These are phyloP conservation scores for Clarias fuscus DNA, from an alignment of 2,797 vertebrate species.

Conservation along the genomic window DNA sequence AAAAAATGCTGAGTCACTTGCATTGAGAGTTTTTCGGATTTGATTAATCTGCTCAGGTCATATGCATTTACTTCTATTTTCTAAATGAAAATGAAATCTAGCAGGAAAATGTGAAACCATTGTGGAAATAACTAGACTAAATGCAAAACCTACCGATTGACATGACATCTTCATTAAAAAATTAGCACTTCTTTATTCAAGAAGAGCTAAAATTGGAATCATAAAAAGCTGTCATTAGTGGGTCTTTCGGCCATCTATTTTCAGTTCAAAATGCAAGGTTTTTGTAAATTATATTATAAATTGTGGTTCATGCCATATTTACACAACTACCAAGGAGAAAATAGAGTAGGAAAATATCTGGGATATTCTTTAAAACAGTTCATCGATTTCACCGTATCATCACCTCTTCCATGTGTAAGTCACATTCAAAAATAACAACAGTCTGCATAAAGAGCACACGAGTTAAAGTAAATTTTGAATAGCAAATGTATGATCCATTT, in stretches of 20 bases:
- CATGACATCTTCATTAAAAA: not conserved
- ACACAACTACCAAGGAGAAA: constrained; percentile 49
- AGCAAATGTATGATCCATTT: not conserved
- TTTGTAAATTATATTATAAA: constrained; percentile 2
- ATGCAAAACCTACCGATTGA: not conserved
- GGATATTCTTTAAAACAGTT: constrained; percentile 59
- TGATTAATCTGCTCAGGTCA: not conserved
- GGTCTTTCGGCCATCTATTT: not conserved
- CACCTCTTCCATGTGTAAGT: not conserved
- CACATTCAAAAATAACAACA: constrained; percentile 2
- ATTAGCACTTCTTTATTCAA: not conserved
- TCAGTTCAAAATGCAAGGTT: constrained; percentile 9
- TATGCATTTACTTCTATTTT: not conserved
- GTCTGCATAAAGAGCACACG: not conserved
- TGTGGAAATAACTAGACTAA: constrained; percentile 9
- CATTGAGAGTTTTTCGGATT: constrained; percentile 7
- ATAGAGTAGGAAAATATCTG: constrained; percentile 69
- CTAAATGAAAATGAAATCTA: not conserved
- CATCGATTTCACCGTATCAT: constrained; percentile 36
- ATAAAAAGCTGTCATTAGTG: constrained; percentile 22
- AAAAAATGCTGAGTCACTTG: not conserved
- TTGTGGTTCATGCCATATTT: constrained; percentile 35
- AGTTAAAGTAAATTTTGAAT: not conserved
- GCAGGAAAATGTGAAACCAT: not conserved
- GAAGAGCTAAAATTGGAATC: constrained; percentile 17